These are phyloP conservation scores for Brachypteracias leptosomus DNA, from an alignment of 2,113 vertebrate genomes.

Conservation along the genomic window DNA sequence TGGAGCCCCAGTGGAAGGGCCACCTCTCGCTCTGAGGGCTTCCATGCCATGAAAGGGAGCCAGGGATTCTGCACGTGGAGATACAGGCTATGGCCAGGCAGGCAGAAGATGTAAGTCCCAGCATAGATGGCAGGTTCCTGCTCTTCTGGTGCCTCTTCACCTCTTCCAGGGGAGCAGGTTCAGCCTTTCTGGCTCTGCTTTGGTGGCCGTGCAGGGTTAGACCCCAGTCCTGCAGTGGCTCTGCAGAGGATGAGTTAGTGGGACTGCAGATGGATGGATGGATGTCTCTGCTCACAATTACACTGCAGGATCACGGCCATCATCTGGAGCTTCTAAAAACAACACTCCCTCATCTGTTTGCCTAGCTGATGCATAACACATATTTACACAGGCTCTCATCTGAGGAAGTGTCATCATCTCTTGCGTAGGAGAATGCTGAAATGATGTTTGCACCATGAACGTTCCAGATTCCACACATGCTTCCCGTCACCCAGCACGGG, in stretches of 20 bases:
- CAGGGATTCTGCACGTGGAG: constrained; percentile 51
- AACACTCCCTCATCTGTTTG: constrained; percentile 47
- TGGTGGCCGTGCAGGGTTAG: background rate
- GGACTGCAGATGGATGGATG: background rate
- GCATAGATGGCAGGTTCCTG: background rate
- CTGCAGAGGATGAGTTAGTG: background rate
- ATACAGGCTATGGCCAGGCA: constrained; percentile 50
- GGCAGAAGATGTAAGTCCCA: constrained; percentile 63
- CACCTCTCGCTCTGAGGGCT: background rate
- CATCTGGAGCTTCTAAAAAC: constrained; percentile 59
- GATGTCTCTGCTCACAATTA: background rate
- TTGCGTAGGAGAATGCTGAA: constrained; percentile 58
- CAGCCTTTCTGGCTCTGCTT: background rate
- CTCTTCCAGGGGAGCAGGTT: background rate
- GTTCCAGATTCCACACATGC: constrained; percentile 39
- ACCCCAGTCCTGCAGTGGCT: background rate
- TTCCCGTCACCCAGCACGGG: background rate
- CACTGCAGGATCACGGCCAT: background rate
- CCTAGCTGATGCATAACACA: constrained; percentile 23
- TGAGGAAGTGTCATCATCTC: constrained; percentile 54
- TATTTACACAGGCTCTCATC: constrained; percentile 54
- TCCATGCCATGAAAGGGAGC: constrained; percentile 32
- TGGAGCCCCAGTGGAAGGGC: background rate
- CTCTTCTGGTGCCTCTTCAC: background rate
- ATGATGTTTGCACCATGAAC: constrained; percentile 56